A percentile compares a stretch with the other conserved stretches of the same genome.
These are phyloP conservation scores for Ptycholaimellus sp. DNA, from an alignment of 2,888 invertebrate genomes.

Conservation along the genomic window DNA sequence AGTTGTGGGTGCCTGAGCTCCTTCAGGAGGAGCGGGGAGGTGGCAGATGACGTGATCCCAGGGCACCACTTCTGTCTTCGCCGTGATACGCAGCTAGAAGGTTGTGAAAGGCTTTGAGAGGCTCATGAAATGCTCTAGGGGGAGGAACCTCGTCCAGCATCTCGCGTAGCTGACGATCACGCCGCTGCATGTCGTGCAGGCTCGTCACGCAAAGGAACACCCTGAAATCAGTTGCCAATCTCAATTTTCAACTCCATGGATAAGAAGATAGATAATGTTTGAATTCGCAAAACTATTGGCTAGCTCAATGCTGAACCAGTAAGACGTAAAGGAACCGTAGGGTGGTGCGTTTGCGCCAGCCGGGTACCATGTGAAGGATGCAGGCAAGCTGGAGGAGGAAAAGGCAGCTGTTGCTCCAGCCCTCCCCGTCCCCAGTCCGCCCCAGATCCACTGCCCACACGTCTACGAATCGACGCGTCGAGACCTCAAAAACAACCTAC, in stretches of 20 bases:
- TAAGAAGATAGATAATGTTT: neutral
- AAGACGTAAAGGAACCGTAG: no score
- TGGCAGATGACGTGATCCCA: conserved; percentile 32
- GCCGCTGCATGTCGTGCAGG: conserved; percentile 23
- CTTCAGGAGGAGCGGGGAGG: conserved; percentile 9
- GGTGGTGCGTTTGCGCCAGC: conserved; percentile 56
- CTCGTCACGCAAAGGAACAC: conserved; percentile 46
- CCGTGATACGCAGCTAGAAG: conserved; percentile 64
- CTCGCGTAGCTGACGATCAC: conserved; percentile 22
- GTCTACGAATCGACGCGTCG: conserved; percentile 64
- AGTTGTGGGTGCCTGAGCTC: no score
- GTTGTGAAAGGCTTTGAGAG: no score
- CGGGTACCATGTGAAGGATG: conserved; percentile 42
- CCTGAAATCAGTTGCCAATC: no score
- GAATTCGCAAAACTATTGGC: conserved; percentile 34
- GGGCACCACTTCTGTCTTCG: conserved; percentile 41
- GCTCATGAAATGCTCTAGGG: no score
- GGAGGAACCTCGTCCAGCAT: conserved; percentile 55
- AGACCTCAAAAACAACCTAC: no score
- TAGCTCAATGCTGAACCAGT: no score
- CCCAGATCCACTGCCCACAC: conserved; percentile 85
- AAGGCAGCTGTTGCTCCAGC: conserved; percentile 37
- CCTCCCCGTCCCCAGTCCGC: conserved; percentile 28
- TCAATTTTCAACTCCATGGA: no score
- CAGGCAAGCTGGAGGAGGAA: conserved; percentile 91